Evolutionary conservation across 2,888 invertebrate genomes (phyloP), one percentile per base, ranked within the genome.

Genomic region (Drosophila picticornis): DNA sequence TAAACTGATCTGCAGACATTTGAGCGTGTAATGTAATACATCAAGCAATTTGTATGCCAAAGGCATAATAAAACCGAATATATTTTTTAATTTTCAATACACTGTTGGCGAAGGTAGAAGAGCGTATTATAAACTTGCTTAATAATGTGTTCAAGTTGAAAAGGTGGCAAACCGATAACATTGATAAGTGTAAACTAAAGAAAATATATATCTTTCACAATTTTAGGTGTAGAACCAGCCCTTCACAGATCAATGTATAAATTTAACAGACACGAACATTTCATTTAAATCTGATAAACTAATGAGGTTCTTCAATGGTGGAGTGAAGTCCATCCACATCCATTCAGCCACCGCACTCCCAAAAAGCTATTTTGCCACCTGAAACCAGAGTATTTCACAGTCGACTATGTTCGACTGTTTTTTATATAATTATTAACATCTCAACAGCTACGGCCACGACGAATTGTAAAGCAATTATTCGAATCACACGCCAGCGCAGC

Each of bases 401-500:
- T 46, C 27, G 25, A 25, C 16, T 46, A 46, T 27, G 13, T 46
- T 16, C 7, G 46, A 4, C 25, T 22, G 13, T 70, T 51, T 22
- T 55, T 56, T 66, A 55, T 73, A 46, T 46, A 46, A 46, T 81
- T 57, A 68, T 62, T 58, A 69, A 56, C 43, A 68, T 48, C 63
- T 80, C 78, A 69, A 60, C 58, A 66, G 50, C 51, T 51, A 64
- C 51, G 59, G 52, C 56, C 46, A 51, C 56, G 63, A 57, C 75
- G 80, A 87, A 89, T 87, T 83, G 84, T 83, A 83, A 80, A 87
- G 88, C 89, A 87, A 87, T 87, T 87, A 89, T 84, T 83, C 77
- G 76, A 89, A 83, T 89, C 84, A 83, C 81, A 81, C 71, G 81
- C 70, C 70, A 52, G 67, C 48, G 71, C 58, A 66, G 70, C 81